Evolutionary conservation across 2,888 invertebrate genomes (phyloP).

Genomic region (Cheilosia grossa): DNA sequence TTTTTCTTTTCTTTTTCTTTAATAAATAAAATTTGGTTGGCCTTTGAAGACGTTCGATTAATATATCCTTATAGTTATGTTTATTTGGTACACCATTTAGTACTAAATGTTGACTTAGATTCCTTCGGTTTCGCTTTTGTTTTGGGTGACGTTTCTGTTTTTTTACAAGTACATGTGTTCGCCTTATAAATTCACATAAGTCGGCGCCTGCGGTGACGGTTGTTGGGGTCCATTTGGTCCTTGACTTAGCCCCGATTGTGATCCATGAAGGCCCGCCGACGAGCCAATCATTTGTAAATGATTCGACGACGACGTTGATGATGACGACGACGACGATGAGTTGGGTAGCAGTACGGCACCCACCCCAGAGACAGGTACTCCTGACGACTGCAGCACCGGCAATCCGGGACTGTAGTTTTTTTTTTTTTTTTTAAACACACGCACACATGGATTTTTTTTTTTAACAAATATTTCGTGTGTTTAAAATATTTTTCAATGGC

Average conservation of each 20-base stretch:
- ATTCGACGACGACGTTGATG: constrained; percentile 81
- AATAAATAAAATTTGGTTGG: constrained; percentile 17
- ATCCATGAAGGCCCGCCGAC: constrained; percentile 62
- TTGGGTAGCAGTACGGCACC: constrained; percentile 81
- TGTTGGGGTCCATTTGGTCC: constrained; percentile 81
- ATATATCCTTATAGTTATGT: constrained; percentile 23
- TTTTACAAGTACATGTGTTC: constrained; percentile 39
- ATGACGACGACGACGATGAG: constrained; percentile 81
- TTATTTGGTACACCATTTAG: constrained; percentile 21
- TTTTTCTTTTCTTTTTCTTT: background rate
- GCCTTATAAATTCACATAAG: constrained; percentile 92
- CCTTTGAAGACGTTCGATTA: constrained; percentile 25
- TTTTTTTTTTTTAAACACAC: constrained; percentile 5
- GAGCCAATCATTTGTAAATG: constrained; percentile 80
- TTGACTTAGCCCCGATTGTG: constrained; percentile 66
- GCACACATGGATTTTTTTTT: no score
- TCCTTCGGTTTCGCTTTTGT: constrained; percentile 9
- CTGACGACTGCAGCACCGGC: constrained; percentile 75
- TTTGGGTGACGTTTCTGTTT: background rate
- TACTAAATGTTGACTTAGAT: constrained; percentile 13
- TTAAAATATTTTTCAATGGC: constrained; percentile 36
- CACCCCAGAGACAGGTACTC: constrained; percentile 80
- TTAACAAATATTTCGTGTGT: constrained; percentile 21
- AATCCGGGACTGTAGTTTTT: constrained; percentile 77
- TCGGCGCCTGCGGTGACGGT: constrained; percentile 91